Evolutionary conservation across 30 jellyfish, hydroid and myxozoan species (phyloP), one percentile per base, ranked within the genome.

Genomic region (Cassiopea xamachana): DNA sequence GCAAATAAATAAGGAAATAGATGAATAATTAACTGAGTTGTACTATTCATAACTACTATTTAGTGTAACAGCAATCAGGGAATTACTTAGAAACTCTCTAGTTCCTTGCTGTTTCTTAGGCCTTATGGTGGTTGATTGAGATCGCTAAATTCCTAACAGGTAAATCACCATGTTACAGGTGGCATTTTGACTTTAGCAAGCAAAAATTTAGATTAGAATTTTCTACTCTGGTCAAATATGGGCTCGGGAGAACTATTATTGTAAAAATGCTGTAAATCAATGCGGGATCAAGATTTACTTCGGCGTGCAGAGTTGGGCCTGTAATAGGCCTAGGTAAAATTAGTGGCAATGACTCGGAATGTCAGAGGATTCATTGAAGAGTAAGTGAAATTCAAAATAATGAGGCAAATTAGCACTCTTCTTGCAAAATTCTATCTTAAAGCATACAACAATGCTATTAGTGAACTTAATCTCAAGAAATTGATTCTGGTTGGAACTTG

Each of bases 321-420:
- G n/a, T 45, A 62, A 60, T 1, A 79, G 95, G 95, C 90, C 94
- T 67, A 79, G 79, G 95, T 84, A 88, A 88, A 88, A 88, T 4
- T 70, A 44, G 86, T 88, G 90, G 95, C 86, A 69, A 88, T 88
- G 95, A 88, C 95, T 77, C 95, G 95, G 95, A 88, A 88, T 88
- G 95, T 88, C 95, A 88, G 90, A 88, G 95, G 69, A 88, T 62
- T 72, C 95, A 77, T 55, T 81, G 90, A 88, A 88, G 46, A 79
- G 95, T 88, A 73, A 88, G 95, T 79, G 17, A 1, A 17, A 48
- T 75, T 87, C 77, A 2, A 9, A 1, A 46, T 8, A 61, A 1
- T 62, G 17, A 64, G 51, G 47, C 71, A 64, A 14, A 7, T 7
- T 67, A 59, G 47, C 77, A 79, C 50, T 50, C 87, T 79, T 75